Percentiles rank a stretch among this genome's conserved stretches.
Conservation (phyloP, 2,888 invertebrate genomes). For the Volucella inanis region DNA sequence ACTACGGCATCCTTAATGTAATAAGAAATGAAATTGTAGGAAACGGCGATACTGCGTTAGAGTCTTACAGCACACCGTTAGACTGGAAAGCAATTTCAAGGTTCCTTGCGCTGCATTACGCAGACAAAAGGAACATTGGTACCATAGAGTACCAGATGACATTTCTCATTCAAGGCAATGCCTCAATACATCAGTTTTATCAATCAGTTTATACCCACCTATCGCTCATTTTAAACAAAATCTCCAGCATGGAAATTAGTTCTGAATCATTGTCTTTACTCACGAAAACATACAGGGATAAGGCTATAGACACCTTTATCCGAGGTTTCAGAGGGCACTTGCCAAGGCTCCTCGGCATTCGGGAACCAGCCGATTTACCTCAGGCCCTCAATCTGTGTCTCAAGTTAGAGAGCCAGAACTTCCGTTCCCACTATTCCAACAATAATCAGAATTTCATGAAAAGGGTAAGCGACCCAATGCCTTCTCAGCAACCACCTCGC, state of each 20-base stretch:
- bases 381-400: too few relatives aligned
- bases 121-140: constrained; percentile 55
- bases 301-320: constrained; percentile 72
- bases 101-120: constrained; percentile 58
- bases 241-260: constrained; percentile 60
- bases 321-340: too few relatives aligned
- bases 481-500: too few relatives aligned
- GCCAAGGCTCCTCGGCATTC: too few relatives aligned
- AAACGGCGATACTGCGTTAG: too few relatives aligned
- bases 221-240: constrained; percentile 64
- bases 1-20: too few relatives aligned
- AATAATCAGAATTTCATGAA: too few relatives aligned
- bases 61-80: too few relatives aligned
- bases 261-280: constrained; percentile 42
- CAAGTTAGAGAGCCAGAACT: constrained; percentile 62
- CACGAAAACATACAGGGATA: constrained; percentile 63
- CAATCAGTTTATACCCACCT: constrained; percentile 60
- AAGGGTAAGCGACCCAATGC: too few relatives aligned
- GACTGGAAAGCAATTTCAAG: too few relatives aligned
- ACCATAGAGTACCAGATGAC: constrained; percentile 67
- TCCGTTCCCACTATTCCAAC: not conserved
- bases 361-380: too few relatives aligned
- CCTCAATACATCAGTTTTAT: constrained; percentile 47
- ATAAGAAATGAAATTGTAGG: too few relatives aligned
- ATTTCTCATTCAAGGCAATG: constrained; percentile 39